Conservation (phyloP, 2,888 invertebrate species). For the Dione juno region DNA sequence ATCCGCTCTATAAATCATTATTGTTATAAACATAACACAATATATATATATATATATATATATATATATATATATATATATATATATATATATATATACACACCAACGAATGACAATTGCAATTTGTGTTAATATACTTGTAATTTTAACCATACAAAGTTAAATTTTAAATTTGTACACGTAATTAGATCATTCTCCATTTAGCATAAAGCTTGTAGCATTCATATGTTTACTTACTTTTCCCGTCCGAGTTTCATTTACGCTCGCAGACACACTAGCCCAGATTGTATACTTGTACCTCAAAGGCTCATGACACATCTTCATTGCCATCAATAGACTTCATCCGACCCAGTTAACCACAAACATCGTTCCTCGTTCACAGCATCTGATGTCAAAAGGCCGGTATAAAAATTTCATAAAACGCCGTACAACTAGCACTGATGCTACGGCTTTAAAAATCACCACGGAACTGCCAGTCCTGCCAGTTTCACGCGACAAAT, state of each 20-base stretch:
- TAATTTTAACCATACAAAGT: not conserved
- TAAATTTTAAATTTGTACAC: not conserved
- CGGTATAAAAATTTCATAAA: constrained; percentile 47
- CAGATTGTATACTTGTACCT: constrained; percentile 4
- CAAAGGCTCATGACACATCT: constrained; percentile 26
- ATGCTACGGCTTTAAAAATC: constrained; percentile 44
- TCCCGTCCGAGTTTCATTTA: constrained; percentile 26
- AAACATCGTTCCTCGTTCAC: constrained; percentile 67
- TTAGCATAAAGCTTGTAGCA: constrained; percentile 20
- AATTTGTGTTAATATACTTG: not conserved
- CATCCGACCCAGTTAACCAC: constrained; percentile 56
- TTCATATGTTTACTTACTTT: constrained; percentile 11
- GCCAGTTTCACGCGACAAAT: constrained; percentile 34
- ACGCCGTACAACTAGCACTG: constrained; percentile 16
- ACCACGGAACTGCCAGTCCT: constrained; percentile 36
- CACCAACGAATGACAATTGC: not conserved
- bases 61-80: too few species aligned
- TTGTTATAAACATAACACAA: too few species aligned
- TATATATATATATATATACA: too few species aligned
- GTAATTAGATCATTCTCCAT: constrained; percentile 7
- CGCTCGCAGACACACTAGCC: constrained; percentile 50
- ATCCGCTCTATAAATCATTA: too few species aligned
- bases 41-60: too few species aligned
- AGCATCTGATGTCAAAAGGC: constrained; percentile 71
- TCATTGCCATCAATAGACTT: constrained; percentile 29